Evolutionary conservation across 2,888 invertebrate genomes (phyloP), one percentile per base, ranked within the genome.

Genomic region (Hartigia nigra): DNA sequence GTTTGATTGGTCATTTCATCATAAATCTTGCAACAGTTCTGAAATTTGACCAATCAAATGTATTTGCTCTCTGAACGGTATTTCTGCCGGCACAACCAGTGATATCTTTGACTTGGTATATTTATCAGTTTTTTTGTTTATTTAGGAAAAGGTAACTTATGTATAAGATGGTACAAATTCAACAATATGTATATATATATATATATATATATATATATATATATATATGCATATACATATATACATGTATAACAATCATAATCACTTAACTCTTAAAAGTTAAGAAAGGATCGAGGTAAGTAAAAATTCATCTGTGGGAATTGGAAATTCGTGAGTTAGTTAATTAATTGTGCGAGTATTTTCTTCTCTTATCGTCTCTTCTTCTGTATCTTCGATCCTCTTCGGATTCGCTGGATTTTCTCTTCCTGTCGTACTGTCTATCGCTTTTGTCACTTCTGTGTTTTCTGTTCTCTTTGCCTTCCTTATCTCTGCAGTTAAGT

Each of bases 391-490:
- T 82, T 72, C 81, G 78, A 32, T 85, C 82, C 34, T 83, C 81
- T 37, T 85, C 84, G 31, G 82, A 82, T 78, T 84, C 81, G 76
- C 81, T 84, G 55, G 55, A 82, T 76, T 78, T 84, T 76, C 86
- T 82, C 80, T 86, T 86, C 80, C 81, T 81, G 74, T 87, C 70
- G 83, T 82, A 75, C 70, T 70, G 14, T 35, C 76, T 76, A 11
- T 84, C 84, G 69, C 85, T 82, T 76, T 81, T 83, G 39, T 85
- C 84, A n/a, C 76, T 79, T 84, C 81, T 81, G 80, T 85, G 69
- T 84, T 84, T 83, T 80, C 86, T 79, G 83, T 87, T 83, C 86
- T 88, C 87, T 84, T 84, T 83, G 79, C 86, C 80, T 83, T 87
- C 82, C 86, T 88, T 87, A 80, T 82, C 72, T 81, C 81, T 75